Conservation (phyloP, 2,113 vertebrate genomes). For the Climacteris rufus region DNA sequence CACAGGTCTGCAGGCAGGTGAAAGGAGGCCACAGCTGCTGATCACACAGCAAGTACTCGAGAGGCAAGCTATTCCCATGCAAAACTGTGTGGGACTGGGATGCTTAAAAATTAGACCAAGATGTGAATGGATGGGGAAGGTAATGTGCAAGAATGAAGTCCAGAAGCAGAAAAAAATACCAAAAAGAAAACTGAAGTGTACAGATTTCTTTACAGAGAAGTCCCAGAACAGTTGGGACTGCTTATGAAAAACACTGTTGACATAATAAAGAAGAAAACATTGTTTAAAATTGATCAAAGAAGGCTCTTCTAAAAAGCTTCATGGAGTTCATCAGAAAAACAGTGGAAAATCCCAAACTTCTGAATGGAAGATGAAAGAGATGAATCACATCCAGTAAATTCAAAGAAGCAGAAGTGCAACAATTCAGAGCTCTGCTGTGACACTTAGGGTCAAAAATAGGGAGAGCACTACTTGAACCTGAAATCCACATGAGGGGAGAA, state of each 20-base stretch:
- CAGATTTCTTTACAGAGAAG: not conserved
- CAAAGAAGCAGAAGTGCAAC: not conserved
- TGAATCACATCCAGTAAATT: not conserved
- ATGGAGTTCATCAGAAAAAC: not conserved
- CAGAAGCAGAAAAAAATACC: not conserved
- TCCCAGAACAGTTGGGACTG: not conserved
- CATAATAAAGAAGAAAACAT: not conserved
- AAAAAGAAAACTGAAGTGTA: not conserved
- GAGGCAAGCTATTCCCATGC: not conserved
- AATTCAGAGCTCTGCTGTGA: not conserved
- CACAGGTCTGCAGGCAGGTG: not conserved
- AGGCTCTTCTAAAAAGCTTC: not conserved
- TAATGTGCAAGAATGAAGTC: not conserved
- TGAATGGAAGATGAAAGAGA: not conserved
- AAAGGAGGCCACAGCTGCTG: not conserved
- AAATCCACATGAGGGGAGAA: not conserved
- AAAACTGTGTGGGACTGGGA: not conserved
- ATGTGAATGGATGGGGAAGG: not conserved
- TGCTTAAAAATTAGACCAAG: not conserved
- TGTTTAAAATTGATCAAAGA: not conserved
- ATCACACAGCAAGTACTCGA: rapidly evolving
- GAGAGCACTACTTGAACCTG: not conserved
- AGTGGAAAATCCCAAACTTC: not conserved
- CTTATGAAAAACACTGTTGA: not conserved
- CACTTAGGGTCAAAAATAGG: not conserved